Evolutionary conservation across 2,888 invertebrate genomes (phyloP).

Genomic region (Lymantria monacha): DNA sequence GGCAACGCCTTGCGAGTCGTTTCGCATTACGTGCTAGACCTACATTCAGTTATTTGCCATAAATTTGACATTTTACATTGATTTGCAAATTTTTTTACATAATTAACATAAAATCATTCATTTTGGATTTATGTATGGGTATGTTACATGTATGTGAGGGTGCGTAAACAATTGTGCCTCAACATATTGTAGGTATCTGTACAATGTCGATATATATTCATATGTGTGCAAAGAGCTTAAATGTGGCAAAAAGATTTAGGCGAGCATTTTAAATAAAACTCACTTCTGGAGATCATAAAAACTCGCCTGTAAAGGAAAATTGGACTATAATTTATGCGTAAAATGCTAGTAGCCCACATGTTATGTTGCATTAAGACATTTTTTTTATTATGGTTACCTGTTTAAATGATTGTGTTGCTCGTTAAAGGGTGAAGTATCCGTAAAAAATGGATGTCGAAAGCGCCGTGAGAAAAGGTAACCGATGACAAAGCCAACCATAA

Average conservation of each 20-base stretch:
- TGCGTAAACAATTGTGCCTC: slow-evolving; percentile 31
- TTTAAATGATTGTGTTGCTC: slow-evolving; percentile 91
- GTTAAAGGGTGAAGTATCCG: slow-evolving; percentile 87
- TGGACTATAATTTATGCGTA: slow-evolving; percentile 29
- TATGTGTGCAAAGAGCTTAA: slow-evolving; percentile 21
- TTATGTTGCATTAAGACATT: background rate
- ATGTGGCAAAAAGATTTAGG: slow-evolving; percentile 29
- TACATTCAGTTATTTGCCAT: no score
- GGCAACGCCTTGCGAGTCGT: no score
- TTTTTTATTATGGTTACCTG: slow-evolving; percentile 66
- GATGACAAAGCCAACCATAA: slow-evolving; percentile 91
- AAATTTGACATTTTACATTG: no score
- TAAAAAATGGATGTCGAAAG: slow-evolving; percentile 87
- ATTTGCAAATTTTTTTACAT: no score
- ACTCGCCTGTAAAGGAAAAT: slow-evolving; percentile 55
- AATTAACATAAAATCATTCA: no score
- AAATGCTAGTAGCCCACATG: slow-evolving; percentile 6
- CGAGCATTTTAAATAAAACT: slow-evolving; percentile 40
- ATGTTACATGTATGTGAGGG: slow-evolving; percentile 25
- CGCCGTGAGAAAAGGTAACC: slow-evolving; percentile 92
- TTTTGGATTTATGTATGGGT: background rate
- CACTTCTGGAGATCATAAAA: slow-evolving; percentile 57
- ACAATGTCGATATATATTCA: slow-evolving; percentile 16
- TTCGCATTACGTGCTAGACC: no score
- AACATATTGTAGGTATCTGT: slow-evolving; percentile 29